Conservation (phyloP, 2,888 invertebrate species). For the Beris morrisii region DNA sequence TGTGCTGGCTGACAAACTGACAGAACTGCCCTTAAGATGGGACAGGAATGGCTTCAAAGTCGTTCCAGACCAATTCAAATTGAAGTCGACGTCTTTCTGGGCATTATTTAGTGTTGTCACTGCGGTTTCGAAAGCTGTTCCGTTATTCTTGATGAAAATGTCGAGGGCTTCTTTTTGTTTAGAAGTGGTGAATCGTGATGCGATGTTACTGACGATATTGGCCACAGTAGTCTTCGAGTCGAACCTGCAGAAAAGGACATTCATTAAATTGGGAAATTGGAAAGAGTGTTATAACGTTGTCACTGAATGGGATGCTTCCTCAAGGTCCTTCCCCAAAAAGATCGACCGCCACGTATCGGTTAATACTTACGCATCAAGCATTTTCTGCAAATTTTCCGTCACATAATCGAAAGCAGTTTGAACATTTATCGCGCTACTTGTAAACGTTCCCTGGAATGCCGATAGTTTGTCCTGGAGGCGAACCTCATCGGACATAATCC, state of each 20-base stretch:
- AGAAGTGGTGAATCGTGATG: constrained; percentile 49
- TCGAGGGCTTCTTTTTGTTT: constrained; percentile 45
- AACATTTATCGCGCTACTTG: constrained; percentile 60
- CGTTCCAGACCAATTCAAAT: constrained; percentile 49
- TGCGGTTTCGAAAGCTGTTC: constrained; percentile 47
- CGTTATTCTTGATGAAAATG: constrained; percentile 44
- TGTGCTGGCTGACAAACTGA: constrained; percentile 7
- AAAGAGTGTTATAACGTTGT: background rate
- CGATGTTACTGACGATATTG: constrained; percentile 49
- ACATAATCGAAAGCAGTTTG: constrained; percentile 61
- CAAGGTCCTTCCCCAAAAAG: background rate
- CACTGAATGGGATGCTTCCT: background rate
- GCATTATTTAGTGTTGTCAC: constrained; percentile 45
- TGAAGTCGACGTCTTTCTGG: constrained; percentile 46
- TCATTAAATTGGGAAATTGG: background rate
- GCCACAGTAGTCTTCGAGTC: constrained; percentile 43
- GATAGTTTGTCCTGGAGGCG: constrained; percentile 52
- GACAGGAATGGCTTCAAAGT: constrained; percentile 45
- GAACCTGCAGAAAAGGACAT: constrained; percentile 4
- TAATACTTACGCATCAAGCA: constrained; percentile 10
- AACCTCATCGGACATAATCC: constrained; percentile 54
- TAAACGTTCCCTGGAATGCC: constrained; percentile 57
- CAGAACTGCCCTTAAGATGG: constrained; percentile 41
- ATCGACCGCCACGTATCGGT: background rate
- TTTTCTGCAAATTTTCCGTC: constrained; percentile 41